These are phyloP conservation scores for Suncus etruscus DNA, from an alignment of 2,113 vertebrate genomes.

Conservation along the genomic window DNA sequence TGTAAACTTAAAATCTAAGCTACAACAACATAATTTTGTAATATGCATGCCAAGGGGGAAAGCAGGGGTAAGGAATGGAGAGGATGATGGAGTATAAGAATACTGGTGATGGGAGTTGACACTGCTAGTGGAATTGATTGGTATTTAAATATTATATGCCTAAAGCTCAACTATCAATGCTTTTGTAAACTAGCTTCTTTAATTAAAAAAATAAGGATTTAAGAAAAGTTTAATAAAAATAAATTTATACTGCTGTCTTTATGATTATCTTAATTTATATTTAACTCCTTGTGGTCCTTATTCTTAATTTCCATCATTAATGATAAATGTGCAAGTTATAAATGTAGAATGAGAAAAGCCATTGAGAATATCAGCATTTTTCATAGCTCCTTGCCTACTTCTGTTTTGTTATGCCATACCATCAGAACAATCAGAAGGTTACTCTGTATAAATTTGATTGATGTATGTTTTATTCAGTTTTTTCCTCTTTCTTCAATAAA, in stretches of 20 bases:
- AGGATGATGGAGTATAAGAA: too few species aligned
- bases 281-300: neutral
- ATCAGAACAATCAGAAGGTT: neutral
- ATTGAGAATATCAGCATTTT: neutral
- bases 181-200: too few species aligned
- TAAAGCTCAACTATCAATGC: too few species aligned
- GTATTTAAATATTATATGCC: too few species aligned
- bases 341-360: neutral
- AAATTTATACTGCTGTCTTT: neutral
- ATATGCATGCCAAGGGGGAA: too few species aligned
- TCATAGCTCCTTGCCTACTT: neutral
- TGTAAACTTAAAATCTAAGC: too few species aligned
- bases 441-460: neutral
- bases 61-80: too few species aligned
- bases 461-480: neutral
- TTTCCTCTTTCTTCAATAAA: neutral
- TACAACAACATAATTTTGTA: too few species aligned
- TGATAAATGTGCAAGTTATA: neutral
- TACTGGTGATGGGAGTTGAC: too few species aligned
- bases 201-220: too few species aligned
- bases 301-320: constrained; percentile 1
- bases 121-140: too few species aligned
- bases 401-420: neutral
- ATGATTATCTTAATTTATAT: constrained; percentile 27
- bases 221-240: neutral